These are phyloP conservation scores for Phylloscopus whistleri DNA, from an alignment of 2,113 vertebrate genomes.

Conservation along the genomic window DNA sequence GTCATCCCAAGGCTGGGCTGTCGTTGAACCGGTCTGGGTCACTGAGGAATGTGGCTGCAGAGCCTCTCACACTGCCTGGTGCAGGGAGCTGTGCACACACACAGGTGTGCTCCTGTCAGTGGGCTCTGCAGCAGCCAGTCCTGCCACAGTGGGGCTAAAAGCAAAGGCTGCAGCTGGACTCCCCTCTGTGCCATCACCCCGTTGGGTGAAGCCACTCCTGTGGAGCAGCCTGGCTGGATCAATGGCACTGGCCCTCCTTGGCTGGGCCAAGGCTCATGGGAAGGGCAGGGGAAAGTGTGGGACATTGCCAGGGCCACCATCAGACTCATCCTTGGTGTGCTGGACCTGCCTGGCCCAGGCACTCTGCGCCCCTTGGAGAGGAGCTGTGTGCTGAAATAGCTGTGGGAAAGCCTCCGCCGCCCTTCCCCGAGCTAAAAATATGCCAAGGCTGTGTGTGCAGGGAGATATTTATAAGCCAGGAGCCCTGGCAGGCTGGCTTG, in stretches of 20 bases:
- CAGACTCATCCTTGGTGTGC: rapidly evolving
- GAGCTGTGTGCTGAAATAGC: constrained; percentile 31
- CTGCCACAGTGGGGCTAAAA: background rate
- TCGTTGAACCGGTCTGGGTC: constrained; percentile 8
- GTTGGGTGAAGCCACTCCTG: rapidly evolving
- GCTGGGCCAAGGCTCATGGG: background rate
- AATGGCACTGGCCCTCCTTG: rapidly evolving
- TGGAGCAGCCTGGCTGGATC: background rate
- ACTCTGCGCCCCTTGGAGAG: background rate
- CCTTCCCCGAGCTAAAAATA: constrained; percentile 52
- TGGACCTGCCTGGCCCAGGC: background rate
- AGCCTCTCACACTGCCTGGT: rapidly evolving
- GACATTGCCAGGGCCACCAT: background rate
- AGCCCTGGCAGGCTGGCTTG: constrained; percentile 25
- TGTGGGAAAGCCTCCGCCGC: constrained; percentile 55
- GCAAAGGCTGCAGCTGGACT: background rate
- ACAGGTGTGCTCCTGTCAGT: rapidly evolving
- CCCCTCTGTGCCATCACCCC: background rate
- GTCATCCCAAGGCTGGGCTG: constrained; percentile 27
- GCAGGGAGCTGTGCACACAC: background rate
- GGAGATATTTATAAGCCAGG: constrained; percentile 56
- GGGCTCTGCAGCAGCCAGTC: background rate
- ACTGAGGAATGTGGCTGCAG: background rate
- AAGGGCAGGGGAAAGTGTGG: background rate
- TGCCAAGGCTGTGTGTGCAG: background rate